These are phyloP conservation scores for Fabriciana adippe DNA, from an alignment of 2,888 invertebrate genomes.

Conservation along the genomic window DNA sequence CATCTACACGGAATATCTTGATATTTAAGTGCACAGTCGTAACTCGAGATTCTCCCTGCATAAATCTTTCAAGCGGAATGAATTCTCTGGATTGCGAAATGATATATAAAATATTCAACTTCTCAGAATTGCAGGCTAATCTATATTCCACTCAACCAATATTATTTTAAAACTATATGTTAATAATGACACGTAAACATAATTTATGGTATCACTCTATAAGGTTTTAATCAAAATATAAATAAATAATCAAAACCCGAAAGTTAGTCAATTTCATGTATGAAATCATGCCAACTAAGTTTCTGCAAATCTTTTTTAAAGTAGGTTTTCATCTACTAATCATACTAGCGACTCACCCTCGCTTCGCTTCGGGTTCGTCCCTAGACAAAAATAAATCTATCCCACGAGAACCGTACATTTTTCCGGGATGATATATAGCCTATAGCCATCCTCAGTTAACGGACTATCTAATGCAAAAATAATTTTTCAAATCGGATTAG, in stretches of 20 bases:
- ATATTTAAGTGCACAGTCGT: constrained; percentile 60
- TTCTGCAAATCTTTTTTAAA: no score
- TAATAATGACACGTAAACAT: background rate
- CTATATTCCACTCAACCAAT: constrained; percentile 50
- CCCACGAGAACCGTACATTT: no score
- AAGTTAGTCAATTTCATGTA: no score
- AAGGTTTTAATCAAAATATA: background rate
- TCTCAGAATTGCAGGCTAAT: constrained; percentile 73
- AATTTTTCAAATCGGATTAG: no score
- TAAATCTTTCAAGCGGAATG: constrained; percentile 78
- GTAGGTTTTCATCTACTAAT: no score
- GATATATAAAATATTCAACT: constrained; percentile 78
- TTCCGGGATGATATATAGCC: no score
- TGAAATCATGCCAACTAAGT: no score
- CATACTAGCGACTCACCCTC: no score
- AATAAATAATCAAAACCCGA: background rate
- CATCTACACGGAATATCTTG: constrained; percentile 44
- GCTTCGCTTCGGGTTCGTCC: no score
- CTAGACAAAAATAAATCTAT: no score
- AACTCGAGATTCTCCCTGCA: constrained; percentile 71
- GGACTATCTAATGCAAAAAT: no score
- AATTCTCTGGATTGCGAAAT: constrained; percentile 73
- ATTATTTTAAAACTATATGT: constrained; percentile 41
- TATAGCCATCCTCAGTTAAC: no score
- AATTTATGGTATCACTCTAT: background rate